These are phyloP conservation scores for Antheraea mylitta DNA, from an alignment of 1,140 invertebrate genomes.

Conservation along the genomic window DNA sequence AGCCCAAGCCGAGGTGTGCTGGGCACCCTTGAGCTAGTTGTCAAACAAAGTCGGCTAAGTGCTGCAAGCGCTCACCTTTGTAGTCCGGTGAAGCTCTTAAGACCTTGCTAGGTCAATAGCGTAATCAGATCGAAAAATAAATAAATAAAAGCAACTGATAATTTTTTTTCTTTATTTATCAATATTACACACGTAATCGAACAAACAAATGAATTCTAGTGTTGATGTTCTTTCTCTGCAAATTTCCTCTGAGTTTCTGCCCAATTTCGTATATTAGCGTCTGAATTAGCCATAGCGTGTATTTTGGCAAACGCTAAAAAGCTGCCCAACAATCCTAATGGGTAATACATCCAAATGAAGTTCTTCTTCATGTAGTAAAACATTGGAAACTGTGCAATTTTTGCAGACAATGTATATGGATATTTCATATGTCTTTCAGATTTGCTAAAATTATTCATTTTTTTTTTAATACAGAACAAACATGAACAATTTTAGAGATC, in stretches of 20 bases:
- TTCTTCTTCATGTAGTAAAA: conserved; percentile 81
- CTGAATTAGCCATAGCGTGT: conserved; percentile 79
- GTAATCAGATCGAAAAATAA: too few relatives aligned
- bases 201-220: conserved; percentile 27
- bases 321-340: conserved; percentile 60
- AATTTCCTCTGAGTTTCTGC: conserved; percentile 79
- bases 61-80: too few relatives aligned
- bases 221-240: conserved; percentile 67
- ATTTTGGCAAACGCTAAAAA: conserved; percentile 82
- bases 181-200: neutral
- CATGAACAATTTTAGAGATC: neutral
- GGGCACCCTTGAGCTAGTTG: too few relatives aligned
- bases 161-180: neutral
- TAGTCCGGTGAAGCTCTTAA: too few relatives aligned
- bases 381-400: conserved; percentile 85
- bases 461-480: neutral
- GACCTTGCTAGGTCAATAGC: too few relatives aligned
- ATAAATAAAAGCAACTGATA: neutral
- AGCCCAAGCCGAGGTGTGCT: too few relatives aligned
- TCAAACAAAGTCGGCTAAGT: too few relatives aligned
- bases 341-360: conserved; percentile 82
- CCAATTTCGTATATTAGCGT: conserved; percentile 82
- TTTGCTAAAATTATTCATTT: conserved; percentile 43
- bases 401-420: conserved; percentile 86
- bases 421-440: conserved; percentile 84